Evolutionary conservation across 2,888 invertebrate species (phyloP).

Genomic region (Laothoe populi): DNA sequence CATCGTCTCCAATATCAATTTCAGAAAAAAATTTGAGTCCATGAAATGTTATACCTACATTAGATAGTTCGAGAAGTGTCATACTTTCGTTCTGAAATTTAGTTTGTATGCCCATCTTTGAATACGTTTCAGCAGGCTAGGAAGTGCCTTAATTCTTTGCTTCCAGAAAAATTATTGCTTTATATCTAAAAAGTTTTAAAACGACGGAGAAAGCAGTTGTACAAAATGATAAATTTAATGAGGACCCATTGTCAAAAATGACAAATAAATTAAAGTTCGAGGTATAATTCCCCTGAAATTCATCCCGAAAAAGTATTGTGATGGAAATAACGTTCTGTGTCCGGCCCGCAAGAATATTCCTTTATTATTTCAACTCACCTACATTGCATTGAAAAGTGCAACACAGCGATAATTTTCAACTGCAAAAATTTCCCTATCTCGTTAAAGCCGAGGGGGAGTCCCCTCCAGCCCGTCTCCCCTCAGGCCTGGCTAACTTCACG

Average conservation of each 20-base stretch:
- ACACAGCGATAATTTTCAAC: conserved; percentile 41
- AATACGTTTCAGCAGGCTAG: too few relatives aligned
- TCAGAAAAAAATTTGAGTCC: too few relatives aligned
- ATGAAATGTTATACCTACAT: too few relatives aligned
- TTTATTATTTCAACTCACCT: conserved; percentile 12
- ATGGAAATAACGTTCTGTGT: conserved; percentile 1
- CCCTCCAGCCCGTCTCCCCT: conserved; percentile 35
- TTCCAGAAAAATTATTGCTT: too few relatives aligned
- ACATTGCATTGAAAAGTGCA: conserved; percentile 38
- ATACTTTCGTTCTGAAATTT: too few relatives aligned
- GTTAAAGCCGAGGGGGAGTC: conserved; percentile 56
- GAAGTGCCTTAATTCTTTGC: too few relatives aligned
- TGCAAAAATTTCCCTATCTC: conserved; percentile 56
- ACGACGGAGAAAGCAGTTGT: too few relatives aligned
- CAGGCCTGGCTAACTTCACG: conserved; percentile 62
- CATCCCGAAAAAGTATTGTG: neutral
- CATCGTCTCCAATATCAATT: too few relatives aligned
- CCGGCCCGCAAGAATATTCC: conserved; percentile 2
- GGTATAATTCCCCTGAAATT: neutral
- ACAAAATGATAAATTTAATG: too few relatives aligned
- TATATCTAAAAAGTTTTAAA: too few relatives aligned
- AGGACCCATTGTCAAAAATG: neutral
- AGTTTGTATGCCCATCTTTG: too few relatives aligned
- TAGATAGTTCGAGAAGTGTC: too few relatives aligned
- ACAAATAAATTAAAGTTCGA: neutral